These are phyloP conservation scores for Mythimna ferrago DNA, from an alignment of 2,888 invertebrate species.

Conservation along the genomic window DNA sequence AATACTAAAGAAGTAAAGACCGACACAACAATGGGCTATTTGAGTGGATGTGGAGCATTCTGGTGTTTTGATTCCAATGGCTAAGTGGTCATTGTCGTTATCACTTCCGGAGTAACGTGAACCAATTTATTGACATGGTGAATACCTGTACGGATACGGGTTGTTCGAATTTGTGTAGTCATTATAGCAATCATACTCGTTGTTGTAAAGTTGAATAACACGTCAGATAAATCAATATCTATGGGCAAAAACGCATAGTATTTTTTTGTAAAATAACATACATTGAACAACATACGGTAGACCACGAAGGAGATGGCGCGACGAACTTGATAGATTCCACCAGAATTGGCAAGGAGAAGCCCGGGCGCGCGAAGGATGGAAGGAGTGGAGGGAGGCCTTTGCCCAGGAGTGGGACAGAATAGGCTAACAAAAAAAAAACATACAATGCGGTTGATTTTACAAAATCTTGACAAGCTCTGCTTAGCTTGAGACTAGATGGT, in stretches of 20 bases:
- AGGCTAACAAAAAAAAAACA: too few relatives aligned
- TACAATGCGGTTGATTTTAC: not conserved
- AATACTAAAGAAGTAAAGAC: conserved; percentile 7
- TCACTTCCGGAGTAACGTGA: conserved; percentile 37
- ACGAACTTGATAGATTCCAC: too few relatives aligned
- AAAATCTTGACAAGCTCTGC: not conserved
- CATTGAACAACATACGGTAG: too few relatives aligned
- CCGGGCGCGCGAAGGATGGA: too few relatives aligned
- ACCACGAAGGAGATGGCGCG: too few relatives aligned
- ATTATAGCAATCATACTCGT: not conserved
- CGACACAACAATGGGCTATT: conserved; percentile 41
- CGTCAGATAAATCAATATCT: not conserved
- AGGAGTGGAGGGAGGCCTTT: too few relatives aligned
- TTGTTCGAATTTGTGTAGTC: not conserved
- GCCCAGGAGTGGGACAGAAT: too few relatives aligned
- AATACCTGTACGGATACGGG: not conserved
- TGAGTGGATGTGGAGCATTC: conserved; percentile 28
- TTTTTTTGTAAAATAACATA: not conserved
- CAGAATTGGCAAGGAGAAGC: too few relatives aligned
- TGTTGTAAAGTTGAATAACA: not conserved
- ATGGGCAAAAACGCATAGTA: not conserved
- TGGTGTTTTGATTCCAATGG: conserved; percentile 33
- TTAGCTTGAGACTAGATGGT: too few relatives aligned
- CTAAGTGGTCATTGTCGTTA: conserved; percentile 36
- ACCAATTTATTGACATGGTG: conserved; percentile 26